phyloP scores from a whole-genome alignment of 2,888 invertebrate genomes.

The Lumbricus terrestris region DNA sequence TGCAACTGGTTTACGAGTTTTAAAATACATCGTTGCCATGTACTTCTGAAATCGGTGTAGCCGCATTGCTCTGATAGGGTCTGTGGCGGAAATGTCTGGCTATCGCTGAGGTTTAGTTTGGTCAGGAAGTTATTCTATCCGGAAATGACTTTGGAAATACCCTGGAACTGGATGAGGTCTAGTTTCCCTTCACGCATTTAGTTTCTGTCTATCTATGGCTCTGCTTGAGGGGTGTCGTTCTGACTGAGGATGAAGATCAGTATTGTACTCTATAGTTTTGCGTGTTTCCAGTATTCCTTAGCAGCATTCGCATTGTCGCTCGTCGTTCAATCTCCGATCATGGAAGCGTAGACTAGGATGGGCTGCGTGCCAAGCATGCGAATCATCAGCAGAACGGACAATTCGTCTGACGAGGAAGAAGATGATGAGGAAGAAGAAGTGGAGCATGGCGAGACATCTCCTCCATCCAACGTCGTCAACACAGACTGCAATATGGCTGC shows the following conservation, averaged over 20 bases:
- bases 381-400: background rate
- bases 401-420: background rate
- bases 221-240: background rate
- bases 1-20: background rate
- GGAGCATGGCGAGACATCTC: background rate
- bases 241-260: background rate
- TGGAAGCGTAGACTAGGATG: background rate
- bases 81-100: background rate
- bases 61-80: background rate
- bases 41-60: background rate
- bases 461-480: background rate
- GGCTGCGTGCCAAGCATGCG: conserved; percentile 14
- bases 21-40: too few species aligned
- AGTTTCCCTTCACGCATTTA: background rate
- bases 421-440: background rate
- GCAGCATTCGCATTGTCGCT: background rate
- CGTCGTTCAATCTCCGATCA: background rate
- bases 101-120: background rate
- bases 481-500: background rate
- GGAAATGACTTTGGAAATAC: too few species aligned
- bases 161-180: background rate
- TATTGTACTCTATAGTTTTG: too few species aligned
- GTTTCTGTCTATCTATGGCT: background rate
- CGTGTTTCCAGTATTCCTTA: too few species aligned
- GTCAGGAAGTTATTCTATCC: background rate